A percentile compares a stretch with the other conserved stretches of the same genome.
Conservation (phyloP, 53 echinoderm and acorn worm genomes). For the Astropecten irregularis region DNA sequence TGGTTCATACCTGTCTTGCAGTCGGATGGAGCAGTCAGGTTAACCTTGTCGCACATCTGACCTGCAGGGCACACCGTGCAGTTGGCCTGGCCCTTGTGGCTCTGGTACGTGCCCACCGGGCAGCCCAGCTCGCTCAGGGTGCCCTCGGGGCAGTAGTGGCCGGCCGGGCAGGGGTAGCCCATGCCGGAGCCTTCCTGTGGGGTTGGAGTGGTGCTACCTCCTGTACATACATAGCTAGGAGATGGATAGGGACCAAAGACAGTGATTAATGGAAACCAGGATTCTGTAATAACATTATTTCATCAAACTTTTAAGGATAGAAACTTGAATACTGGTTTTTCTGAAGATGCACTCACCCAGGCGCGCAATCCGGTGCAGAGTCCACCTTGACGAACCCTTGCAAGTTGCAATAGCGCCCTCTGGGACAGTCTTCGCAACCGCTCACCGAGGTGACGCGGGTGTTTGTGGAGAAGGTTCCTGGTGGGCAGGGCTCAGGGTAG, state of each 20-base stretch:
- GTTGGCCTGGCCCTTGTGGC: constrained; percentile 83
- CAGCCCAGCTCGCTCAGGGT: constrained; percentile 83
- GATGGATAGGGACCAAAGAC: neutral
- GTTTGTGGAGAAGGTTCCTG: constrained; percentile 91
- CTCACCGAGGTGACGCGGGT: constrained; percentile 73
- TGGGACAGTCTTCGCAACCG: constrained; percentile 88
- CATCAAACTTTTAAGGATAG: neutral
- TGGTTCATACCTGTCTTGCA: constrained; percentile 89
- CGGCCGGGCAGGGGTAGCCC: constrained; percentile 97
- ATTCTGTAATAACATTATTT: neutral
- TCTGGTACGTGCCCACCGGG: constrained; percentile 92
- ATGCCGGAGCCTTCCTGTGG: constrained; percentile 70
- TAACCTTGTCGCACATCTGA: constrained; percentile 83
- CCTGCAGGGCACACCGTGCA: constrained; percentile 92
- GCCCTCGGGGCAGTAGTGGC: constrained; percentile 91
- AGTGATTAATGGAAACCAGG: no score
- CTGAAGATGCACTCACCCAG: constrained; percentile 69
- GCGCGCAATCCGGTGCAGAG: constrained; percentile 80
- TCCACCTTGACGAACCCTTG: constrained; percentile 94
- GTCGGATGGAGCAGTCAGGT: constrained; percentile 80
- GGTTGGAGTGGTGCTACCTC: constrained; percentile 88
- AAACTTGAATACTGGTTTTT: no score
- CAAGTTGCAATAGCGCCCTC: constrained; percentile 89
- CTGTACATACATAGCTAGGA: constrained; percentile 91
- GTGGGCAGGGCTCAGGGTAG: constrained; percentile 97